Percentiles rank a stretch among this genome's conserved stretches.
These are phyloP conservation scores for Steatocranus sp. DNA, from an alignment of 2,797 vertebrate genomes.

Conservation along the genomic window DNA sequence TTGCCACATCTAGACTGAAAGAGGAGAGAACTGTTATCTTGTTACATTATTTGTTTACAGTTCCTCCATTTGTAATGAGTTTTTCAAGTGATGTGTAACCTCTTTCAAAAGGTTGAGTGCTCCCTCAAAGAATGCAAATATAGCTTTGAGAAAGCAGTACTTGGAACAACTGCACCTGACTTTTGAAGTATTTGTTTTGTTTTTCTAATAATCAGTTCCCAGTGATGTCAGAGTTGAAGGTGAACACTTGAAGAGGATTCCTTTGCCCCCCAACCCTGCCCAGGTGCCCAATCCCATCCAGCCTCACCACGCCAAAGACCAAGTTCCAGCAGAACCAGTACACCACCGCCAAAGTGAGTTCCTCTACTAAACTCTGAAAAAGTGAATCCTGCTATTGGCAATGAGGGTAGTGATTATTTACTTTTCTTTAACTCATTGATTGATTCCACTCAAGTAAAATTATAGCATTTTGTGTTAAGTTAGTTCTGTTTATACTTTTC, in stretches of 20 bases:
- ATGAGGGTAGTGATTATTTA: background rate
- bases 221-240: slow-evolving; percentile 64
- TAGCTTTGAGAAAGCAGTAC: background rate
- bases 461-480: background rate
- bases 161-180: background rate
- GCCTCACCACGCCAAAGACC: slow-evolving; percentile 71
- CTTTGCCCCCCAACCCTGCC: slow-evolving; percentile 77
- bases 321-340: slow-evolving; percentile 70
- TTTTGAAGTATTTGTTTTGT: background rate
- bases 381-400: background rate
- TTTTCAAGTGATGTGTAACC: background rate
- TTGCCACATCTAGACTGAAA: background rate
- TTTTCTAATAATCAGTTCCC: slow-evolving; percentile 52
- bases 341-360: slow-evolving; percentile 93
- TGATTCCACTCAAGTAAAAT: background rate
- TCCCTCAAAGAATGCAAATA: background rate
- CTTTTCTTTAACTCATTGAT: background rate
- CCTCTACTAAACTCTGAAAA: background rate
- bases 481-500: background rate
- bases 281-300: slow-evolving; percentile 81
- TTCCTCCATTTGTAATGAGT: background rate
- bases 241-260: slow-evolving; percentile 67
- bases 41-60: background rate
- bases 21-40: background rate
- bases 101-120: background rate